Base-by-base conservation (phyloP, 2,113 vertebrate genomes). In the Uria lomvia region DNA sequence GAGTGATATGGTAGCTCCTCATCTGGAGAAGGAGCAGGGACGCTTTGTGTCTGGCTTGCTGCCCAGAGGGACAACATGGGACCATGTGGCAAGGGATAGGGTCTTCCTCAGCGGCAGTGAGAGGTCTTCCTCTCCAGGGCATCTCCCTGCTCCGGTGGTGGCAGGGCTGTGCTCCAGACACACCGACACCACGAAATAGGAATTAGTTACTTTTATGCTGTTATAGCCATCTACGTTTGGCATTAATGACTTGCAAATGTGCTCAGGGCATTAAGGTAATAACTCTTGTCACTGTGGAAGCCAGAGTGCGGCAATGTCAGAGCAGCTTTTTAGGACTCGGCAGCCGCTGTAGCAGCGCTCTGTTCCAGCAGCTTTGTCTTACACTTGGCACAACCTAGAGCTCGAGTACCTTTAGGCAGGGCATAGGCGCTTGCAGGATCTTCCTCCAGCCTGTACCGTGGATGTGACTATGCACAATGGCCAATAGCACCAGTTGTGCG, bases 111-210 rank as follows among this genome's bases (percentile, higher is more conserved):
- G 45, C 27, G 7, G 23, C 50, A 79, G 26, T 2, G 6, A 47
- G 66, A 66, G 10, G 3, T 68, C 52, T 27, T 74, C 55, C 32
- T 63, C 78, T 38, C 16, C 36, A 43, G 74, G 71, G 15, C 65
- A 68, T 21, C 11, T 56, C 34, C 36, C 20, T 40, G 40, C 49
- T 21, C 10, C 0, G 0, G 38, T 8, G 5, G 43, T 27, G 67
- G 30, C 45, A 19, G 59, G 50, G 65, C 53, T 75, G 49, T 34
- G 42, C 45, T 73, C 40, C 71, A 62, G 86, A 19, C 62, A 52
- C 2, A 2, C 14, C 0, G 13, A 40, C 87, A 45, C 42, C 3
- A 2, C 12, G 53, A 55, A 8, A n/a, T 2, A 12, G 12, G 60
- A 67, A 34, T 52, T 63, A 80, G 60, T 65, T 34, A 5, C 47